phyloP scores from a whole-genome alignment of 2,113 vertebrate genomes.

The Limanda limanda region DNA sequence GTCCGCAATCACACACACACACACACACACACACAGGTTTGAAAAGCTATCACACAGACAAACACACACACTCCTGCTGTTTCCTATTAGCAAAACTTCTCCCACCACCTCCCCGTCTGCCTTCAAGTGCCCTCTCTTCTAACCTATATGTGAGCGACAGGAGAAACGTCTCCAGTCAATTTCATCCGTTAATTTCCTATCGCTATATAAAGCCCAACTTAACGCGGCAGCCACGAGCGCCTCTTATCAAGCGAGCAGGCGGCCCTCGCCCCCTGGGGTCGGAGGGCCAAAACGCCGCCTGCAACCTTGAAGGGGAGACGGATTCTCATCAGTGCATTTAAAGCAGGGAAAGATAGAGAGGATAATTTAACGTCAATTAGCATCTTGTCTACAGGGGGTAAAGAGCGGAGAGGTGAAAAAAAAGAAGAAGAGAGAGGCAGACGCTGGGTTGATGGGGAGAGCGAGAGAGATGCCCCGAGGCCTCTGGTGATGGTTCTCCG shows the following conservation, averaged over 20 bases:
- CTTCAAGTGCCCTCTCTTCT: conserved; percentile 8
- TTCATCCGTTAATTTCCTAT: conserved; percentile 37
- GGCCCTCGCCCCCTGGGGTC: conserved; percentile 5
- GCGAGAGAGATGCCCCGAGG: conserved; percentile 40
- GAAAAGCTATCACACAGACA: background rate
- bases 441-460: conserved; percentile 29
- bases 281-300: conserved; percentile 10
- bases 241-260: conserved; percentile 39
- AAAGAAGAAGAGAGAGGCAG: conserved; percentile 10
- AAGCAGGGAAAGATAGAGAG: conserved; percentile 51
- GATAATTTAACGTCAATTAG: conserved; percentile 72
- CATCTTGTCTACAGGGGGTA: conserved; percentile 52
- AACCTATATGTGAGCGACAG: conserved; percentile 1
- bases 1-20: background rate
- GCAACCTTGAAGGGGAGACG: conserved; percentile 43
- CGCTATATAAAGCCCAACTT: conserved; percentile 48
- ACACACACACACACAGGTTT: background rate
- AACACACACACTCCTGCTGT: background rate
- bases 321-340: conserved; percentile 45
- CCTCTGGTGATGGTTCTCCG: conserved; percentile 46
- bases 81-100: conserved; percentile 23
- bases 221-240: conserved; percentile 14
- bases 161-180: conserved; percentile 38
- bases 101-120: background rate
- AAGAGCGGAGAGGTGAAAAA: conserved; percentile 21